These are phyloP conservation scores for Nycticebus coucang DNA, from an alignment of 2,113 vertebrate genomes.

Conservation along the genomic window DNA sequence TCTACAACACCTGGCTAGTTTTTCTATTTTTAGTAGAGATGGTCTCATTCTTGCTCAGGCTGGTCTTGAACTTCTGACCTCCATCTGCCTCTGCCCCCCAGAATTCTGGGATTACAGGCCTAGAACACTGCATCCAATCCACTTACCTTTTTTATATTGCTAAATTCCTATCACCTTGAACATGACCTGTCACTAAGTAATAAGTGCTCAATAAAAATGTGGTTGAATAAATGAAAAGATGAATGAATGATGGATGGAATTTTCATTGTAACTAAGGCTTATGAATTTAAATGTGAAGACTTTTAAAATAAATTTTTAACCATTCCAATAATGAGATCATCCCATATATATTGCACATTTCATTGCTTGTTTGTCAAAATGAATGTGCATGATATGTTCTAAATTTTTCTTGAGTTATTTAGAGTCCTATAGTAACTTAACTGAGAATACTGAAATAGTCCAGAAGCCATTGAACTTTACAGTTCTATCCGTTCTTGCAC, in stretches of 20 bases:
- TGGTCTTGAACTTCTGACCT: too few relatives aligned
- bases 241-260: not conserved
- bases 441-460: conserved; percentile 1
- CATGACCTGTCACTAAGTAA: not conserved
- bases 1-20: too few relatives aligned
- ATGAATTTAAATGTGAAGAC: not conserved
- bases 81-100: too few relatives aligned
- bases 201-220: not conserved
- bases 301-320: conserved; percentile 33
- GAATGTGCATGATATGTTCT: not conserved
- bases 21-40: too few relatives aligned
- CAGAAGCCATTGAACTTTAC: not conserved
- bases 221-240: not conserved
- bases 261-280: not conserved
- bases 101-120: too few relatives aligned
- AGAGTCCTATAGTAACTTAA: conserved; percentile 14
- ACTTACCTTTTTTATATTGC: not conserved
- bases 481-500: not conserved
- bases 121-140: too few relatives aligned
- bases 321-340: not conserved
- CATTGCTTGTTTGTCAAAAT: conserved; percentile 39
- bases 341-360: not conserved
- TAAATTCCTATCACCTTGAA: not conserved
- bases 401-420: not conserved
- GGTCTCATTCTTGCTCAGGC: too few relatives aligned